A percentile compares a stretch with the other conserved stretches of the same genome.
phyloP scores from a whole-genome alignment of 2,888 invertebrate genomes.

The Scaptomyza flava region DNA sequence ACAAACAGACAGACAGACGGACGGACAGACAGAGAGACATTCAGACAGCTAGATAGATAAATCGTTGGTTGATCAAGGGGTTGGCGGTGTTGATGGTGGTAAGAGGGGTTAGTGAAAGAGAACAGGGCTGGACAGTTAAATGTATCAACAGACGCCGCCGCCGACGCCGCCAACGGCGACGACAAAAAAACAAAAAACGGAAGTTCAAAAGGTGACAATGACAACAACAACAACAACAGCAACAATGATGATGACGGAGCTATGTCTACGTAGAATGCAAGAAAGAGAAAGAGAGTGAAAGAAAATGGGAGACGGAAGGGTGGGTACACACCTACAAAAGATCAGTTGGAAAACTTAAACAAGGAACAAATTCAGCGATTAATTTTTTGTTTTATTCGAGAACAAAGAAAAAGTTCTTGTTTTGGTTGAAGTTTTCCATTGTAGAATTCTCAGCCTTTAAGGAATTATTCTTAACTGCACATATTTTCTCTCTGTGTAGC shows the following conservation, averaged over 20 bases:
- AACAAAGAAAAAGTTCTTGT: too few species aligned
- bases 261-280: constrained; percentile 12
- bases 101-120: neutral
- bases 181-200: constrained; percentile 53
- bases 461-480: neutral
- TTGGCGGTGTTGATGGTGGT: neutral
- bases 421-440: too few species aligned
- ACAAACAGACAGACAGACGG: constrained; percentile 9
- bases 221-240: constrained; percentile 8
- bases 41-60: neutral
- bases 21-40: neutral
- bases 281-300: neutral
- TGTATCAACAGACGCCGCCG: constrained; percentile 51
- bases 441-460: too few species aligned
- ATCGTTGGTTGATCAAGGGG: neutral
- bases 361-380: too few species aligned
- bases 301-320: neutral
- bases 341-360: neutral
- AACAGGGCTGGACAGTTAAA: constrained; percentile 40
- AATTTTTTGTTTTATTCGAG: too few species aligned
- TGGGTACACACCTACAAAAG: neutral
- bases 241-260: neutral
- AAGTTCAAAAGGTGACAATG: constrained; percentile 78
- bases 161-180: neutral
- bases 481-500: neutral